phyloP scores from a whole-genome alignment of 92 coral and sea anemone species.

The Virgularia gustaviana region DNA sequence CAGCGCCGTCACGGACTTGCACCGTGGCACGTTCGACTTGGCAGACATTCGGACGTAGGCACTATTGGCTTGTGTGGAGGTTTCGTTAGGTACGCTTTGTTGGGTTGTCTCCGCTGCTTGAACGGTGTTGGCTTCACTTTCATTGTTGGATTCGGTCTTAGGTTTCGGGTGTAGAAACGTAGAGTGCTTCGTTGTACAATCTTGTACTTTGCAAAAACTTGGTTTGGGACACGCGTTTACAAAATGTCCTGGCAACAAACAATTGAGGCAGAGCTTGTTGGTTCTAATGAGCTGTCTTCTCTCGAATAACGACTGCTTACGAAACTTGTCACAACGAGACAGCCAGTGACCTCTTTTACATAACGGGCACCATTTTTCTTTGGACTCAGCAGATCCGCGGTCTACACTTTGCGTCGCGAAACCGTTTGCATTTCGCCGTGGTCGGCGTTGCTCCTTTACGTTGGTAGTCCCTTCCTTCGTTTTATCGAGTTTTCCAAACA shows the following conservation, averaged over 20 bases:
- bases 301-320: slow-evolving; percentile 13
- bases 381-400: not conserved
- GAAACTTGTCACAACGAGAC: slow-evolving; percentile 39
- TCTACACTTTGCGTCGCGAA: slow-evolving; percentile 3
- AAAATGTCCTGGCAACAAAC: slow-evolving; percentile 21
- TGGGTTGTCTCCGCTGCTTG: not conserved
- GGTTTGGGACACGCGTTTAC: slow-evolving; percentile 24
- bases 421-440: not conserved
- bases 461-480: not conserved
- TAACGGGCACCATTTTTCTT: slow-evolving; percentile 10
- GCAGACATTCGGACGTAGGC: slow-evolving; percentile 27
- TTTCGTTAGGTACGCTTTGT: not conserved
- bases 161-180: slow-evolving; percentile 57
- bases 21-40: not conserved
- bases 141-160: not conserved
- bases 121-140: not conserved
- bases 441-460: not conserved
- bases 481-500: slow-evolving; percentile 7
- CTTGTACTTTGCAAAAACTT: slow-evolving; percentile 43
- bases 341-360: slow-evolving; percentile 27
- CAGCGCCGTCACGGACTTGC: not conserved
- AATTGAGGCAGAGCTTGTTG: slow-evolving; percentile 20
- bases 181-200: slow-evolving; percentile 45
- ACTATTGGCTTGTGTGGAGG: not conserved
- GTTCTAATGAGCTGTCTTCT: slow-evolving; percentile 1